Base-by-base conservation (phyloP, 2,888 invertebrate genomes). In the Eupithecia insigniata region DNA sequence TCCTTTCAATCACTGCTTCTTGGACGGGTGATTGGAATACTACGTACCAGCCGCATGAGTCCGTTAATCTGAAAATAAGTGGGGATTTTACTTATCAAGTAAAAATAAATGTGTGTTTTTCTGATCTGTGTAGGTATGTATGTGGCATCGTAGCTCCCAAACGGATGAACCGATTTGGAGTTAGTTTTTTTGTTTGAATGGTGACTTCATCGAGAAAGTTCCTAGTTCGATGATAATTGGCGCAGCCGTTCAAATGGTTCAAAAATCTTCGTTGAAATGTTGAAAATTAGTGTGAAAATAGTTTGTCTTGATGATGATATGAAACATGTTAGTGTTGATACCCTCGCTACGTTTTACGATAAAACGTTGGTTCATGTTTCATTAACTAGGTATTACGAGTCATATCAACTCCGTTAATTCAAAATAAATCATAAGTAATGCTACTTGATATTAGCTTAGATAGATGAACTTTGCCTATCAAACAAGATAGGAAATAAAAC, bases 41-140 rank as follows among this genome's bases (percentile, higher is more conserved):
- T 83, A 98, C 96, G 86, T 98, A 98, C 99, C 99, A 99, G 8
- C 99, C 99, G 80, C 97, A 98, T 0, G 98, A 98, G 90, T 99
- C 99, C 90, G 99, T 99, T 85, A 99, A 96, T 86, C 99, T 94
- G 83, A 7, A 83, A 79, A 67, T 32, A 46, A 16, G n/a, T 30
- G 5, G 3, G 22, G n/a, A 51, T 22, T 51, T 51, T 51, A 51
- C 10, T n/a, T 43, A 43, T 7, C 43, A n/a, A 7, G 18, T 1
- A 14, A 43, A 43, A 39, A 39, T n/a, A n/a, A n/a, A n/a, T n/a
- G n/a, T n/a, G n/a, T n/a, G n/a, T n/a, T n/a, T n/a, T n/a, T n/a
- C n/a, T n/a, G n/a, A n/a, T n/a, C n/a, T n/a, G n/a, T n/a, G n/a
- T n/a, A n/a, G n/a, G n/a, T n/a, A n/a, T n/a, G n/a, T n/a, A n/a